Conservation (phyloP, 2,797 vertebrate genomes). For the Rhadinocentrus ornatus region DNA sequence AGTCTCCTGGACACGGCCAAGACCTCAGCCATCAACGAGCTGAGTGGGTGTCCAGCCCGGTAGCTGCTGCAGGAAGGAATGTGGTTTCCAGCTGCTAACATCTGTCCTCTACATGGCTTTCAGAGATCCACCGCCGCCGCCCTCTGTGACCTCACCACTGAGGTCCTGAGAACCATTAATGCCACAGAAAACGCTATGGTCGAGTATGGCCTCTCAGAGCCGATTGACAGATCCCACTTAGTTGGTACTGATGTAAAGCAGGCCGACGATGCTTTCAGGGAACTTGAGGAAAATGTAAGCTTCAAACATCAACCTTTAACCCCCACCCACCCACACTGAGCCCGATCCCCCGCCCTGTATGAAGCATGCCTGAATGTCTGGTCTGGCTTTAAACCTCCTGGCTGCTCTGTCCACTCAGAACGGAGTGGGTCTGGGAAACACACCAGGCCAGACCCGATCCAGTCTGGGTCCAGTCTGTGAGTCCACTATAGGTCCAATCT, state of each 20-base stretch:
- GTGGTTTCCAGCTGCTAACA: slow-evolving; percentile 69
- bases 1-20: background rate
- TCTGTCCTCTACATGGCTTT: slow-evolving; percentile 82
- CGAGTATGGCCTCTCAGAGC: slow-evolving; percentile 80
- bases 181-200: slow-evolving; percentile 84
- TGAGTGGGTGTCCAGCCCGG: slow-evolving; percentile 25
- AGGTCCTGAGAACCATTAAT: slow-evolving; percentile 89
- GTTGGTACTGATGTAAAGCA: slow-evolving; percentile 79
- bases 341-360: slow-evolving; percentile 2
- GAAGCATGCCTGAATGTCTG: slow-evolving; percentile 47
- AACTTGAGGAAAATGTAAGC: slow-evolving; percentile 91
- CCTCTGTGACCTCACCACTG: slow-evolving; percentile 89
- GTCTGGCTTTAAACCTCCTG: slow-evolving; percentile 43
- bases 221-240: slow-evolving; percentile 72
- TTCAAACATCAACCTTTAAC: slow-evolving; percentile 44
- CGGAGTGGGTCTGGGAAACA: slow-evolving; percentile 29
- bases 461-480: background rate
- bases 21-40: background rate
- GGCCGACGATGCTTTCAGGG: slow-evolving; percentile 83
- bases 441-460: slow-evolving; percentile 1
- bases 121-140: slow-evolving; percentile 86
- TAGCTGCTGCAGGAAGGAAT: slow-evolving; percentile 46
- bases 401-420: slow-evolving; percentile 27
- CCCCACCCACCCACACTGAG: slow-evolving; percentile 19
- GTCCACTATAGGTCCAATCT: too few relatives aligned